phyloP scores from a whole-genome alignment of 2,888 invertebrate species.

The Pheosia tremula region DNA sequence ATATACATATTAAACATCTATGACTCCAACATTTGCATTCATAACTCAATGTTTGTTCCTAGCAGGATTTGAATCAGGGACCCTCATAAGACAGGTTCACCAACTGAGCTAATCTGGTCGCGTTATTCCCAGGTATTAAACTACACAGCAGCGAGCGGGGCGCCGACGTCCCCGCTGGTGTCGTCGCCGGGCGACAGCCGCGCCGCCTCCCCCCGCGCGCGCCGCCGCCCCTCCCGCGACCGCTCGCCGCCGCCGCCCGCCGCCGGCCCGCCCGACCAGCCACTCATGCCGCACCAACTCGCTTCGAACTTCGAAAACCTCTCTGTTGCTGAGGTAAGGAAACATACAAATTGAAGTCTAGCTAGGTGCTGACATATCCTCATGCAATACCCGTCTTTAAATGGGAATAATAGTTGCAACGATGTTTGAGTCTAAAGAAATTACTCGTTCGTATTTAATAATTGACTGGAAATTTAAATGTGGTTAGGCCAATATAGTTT shows the following conservation, averaged over 20 bases:
- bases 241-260: slow-evolving; percentile 71
- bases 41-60: no score
- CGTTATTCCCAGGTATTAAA: slow-evolving; percentile 63
- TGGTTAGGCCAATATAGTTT: no score
- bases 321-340: slow-evolving; percentile 68
- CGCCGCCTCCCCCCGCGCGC: slow-evolving; percentile 87
- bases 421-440: no score
- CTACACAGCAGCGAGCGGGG: slow-evolving; percentile 74
- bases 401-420: no score
- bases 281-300: slow-evolving; percentile 64
- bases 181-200: slow-evolving; percentile 92
- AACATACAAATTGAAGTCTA: not conserved
- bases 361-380: no score
- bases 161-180: slow-evolving; percentile 88
- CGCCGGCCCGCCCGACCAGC: slow-evolving; percentile 52
- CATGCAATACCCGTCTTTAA: no score
- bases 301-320: slow-evolving; percentile 76
- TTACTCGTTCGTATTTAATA: no score
- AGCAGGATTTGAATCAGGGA: no score
- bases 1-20: no score
- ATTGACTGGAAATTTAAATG: no score
- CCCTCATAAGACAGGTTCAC: no score
- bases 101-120: not conserved
- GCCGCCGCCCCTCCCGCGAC: slow-evolving; percentile 77
- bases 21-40: no score